Base-by-base conservation (phyloP, 2,888 invertebrate species). In the Ormia ochracea region DNA sequence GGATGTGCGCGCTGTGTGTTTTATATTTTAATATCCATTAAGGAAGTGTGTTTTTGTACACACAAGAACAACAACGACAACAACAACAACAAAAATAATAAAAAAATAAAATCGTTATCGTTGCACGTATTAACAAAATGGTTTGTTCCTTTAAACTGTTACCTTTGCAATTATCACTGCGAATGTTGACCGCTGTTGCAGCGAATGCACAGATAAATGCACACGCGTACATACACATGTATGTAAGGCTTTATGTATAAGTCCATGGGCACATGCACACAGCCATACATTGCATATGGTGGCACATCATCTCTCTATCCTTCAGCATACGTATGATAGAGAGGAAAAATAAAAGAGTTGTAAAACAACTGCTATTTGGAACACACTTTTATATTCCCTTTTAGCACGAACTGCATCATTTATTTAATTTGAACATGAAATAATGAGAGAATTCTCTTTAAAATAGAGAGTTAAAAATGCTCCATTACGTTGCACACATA, bases 11-110 rank as follows among this genome's bases (percentile, higher is more conserved):
- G 7, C 28, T 65, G 19, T 38, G 65, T 41, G 31, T 59, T n/a
- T 74, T 75, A 68, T 68, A 70, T 79, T 80, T 76, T 68, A 80
- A 80, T 80, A 80, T 80, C 80, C 80, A 80, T 80, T 80, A 76
- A 68, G 56, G 72, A 76, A 76, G 72, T 68, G 41, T 68, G 54
- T 68, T 80, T 69, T 23, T 56, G 28, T 74, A 50, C 28, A n/a
- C n/a, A n/a, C n/a, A 58, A 65, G 31, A 65, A 33, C 43, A 72
- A 52, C 23, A 56, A 14, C 56, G 45, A 59, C 26, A 38, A 43
- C 26, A 54, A n/a, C n/a, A n/a, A n/a, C n/a, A n/a, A n/a, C n/a
- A n/a, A n/a, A n/a, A n/a, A n/a, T n/a, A n/a, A n/a, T n/a, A n/a
- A n/a, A 50, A 66, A 66, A 58, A n/a, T 61, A 50, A 56, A 63